Evolutionary conservation across 1,140 invertebrate species (phyloP).

Genomic region (Oedothorax gibbosus): DNA sequence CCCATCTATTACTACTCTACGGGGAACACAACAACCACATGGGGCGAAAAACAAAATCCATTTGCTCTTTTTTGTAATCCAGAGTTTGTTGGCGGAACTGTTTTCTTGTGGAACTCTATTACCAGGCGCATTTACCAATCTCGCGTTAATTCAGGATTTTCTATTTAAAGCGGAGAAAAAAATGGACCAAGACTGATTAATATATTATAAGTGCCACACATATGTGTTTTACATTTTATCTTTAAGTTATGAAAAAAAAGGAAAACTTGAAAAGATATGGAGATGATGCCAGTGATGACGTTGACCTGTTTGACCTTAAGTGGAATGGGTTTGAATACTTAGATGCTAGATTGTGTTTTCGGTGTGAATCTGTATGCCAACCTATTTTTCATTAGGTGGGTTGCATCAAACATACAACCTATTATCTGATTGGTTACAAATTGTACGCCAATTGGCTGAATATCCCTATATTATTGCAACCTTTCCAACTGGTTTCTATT

Average conservation of each 20-base stretch:
- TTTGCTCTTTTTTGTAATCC: slow-evolving; percentile 39
- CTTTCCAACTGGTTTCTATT: too few relatives aligned
- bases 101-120: slow-evolving; percentile 19
- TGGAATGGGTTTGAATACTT: too few relatives aligned
- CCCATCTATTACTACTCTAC: background rate
- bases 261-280: slow-evolving; percentile 1
- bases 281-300: too few relatives aligned
- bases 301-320: too few relatives aligned
- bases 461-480: too few relatives aligned
- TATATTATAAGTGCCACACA: slow-evolving; percentile 44
- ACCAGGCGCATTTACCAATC: slow-evolving; percentile 36
- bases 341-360: too few relatives aligned
- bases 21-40: background rate
- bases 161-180: background rate
- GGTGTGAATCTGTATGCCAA: too few relatives aligned
- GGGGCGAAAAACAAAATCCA: slow-evolving; percentile 13
- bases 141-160: slow-evolving; percentile 47
- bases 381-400: too few relatives aligned
- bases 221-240: slow-evolving; percentile 18
- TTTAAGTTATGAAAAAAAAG: slow-evolving; percentile 25
- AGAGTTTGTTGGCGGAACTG: slow-evolving; percentile 33
- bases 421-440: too few relatives aligned
- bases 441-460: too few relatives aligned
- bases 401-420: too few relatives aligned
- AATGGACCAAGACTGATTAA: slow-evolving; percentile 58